Evolutionary conservation across 2,888 invertebrate species (phyloP).

Genomic region (Odontomyia ornata): DNA sequence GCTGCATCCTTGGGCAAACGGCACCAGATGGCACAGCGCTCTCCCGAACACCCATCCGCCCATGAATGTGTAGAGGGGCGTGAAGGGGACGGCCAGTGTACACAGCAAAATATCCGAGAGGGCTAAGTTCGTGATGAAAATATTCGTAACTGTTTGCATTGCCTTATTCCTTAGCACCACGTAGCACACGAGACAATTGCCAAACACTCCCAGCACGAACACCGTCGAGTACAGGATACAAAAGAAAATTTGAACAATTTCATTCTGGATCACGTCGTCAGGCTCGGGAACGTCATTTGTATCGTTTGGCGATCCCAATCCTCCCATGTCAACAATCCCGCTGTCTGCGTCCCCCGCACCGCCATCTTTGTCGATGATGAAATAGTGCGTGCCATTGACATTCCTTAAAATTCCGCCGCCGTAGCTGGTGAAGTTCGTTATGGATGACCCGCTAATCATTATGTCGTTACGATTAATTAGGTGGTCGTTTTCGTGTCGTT

Average conservation of each 20-base stretch:
- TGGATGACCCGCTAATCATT: slow-evolving; percentile 39
- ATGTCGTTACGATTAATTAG: slow-evolving; percentile 42
- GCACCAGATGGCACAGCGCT: slow-evolving; percentile 89
- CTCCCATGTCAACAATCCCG: not conserved
- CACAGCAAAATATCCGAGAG: slow-evolving; percentile 94
- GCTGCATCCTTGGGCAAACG: slow-evolving; percentile 93
- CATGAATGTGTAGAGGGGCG: slow-evolving; percentile 92
- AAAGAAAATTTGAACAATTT: slow-evolving; percentile 51
- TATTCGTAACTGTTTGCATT: slow-evolving; percentile 98
- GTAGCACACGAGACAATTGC: slow-evolving; percentile 91
- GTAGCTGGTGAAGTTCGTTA: slow-evolving; percentile 44
- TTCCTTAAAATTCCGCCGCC: slow-evolving; percentile 44
- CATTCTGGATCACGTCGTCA: slow-evolving; percentile 49
- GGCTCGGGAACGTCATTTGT: slow-evolving; percentile 40
- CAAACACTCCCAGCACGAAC: slow-evolving; percentile 88
- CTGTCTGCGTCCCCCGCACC: not conserved
- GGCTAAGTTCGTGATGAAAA: slow-evolving; percentile 96
- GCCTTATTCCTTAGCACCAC: slow-evolving; percentile 91
- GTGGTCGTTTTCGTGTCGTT: slow-evolving; percentile 28
- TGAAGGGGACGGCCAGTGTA: slow-evolving; percentile 93
- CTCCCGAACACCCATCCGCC: slow-evolving; percentile 94
- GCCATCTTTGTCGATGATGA: slow-evolving; percentile 36
- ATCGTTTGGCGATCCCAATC: slow-evolving; percentile 1
- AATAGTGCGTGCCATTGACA: slow-evolving; percentile 42
- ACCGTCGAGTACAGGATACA: slow-evolving; percentile 76